Evolutionary conservation across 2,888 invertebrate genomes (phyloP), one percentile per base, ranked within the genome.

Genomic region (Microchrysa polita): DNA sequence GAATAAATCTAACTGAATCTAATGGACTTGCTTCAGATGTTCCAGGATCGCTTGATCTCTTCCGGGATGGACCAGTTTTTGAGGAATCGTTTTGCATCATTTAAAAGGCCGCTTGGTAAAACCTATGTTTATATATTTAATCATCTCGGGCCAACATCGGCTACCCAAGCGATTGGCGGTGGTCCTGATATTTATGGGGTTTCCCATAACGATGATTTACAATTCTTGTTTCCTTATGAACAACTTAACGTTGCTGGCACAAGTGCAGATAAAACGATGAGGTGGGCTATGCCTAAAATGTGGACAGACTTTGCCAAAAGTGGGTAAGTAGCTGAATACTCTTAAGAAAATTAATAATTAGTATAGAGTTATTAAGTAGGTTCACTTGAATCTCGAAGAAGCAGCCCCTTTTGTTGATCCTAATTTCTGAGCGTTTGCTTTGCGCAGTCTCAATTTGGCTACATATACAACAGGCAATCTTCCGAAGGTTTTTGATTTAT

Each of bases 71-170:
- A 57, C 18, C 20, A 20, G 1, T 57, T 22, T 57, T 22, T 57
- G 12, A n/a, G 57, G 12, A 18, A 57, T 22, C 18, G 57, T 7
- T 57, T 57, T 9, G 2, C 48, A 4, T 18, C 18, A 7, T 1
- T 18, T 1, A n/a, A 12, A 48, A 9, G 34, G 10, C 10, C 18
- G 20, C 5, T 57, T 12, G 59, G 14, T 0, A 5, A 7, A 59
- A 59, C 59, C 14, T 59, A 59, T 2, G 9, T 59, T 23, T 59
- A 59, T 23, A 7, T 59, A n/a, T 59, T 59, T n/a, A n/a, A 59
- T 12, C 59, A 59, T 12, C 22, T 12, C 22, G 59, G 59, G 12
- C 27, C 59, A n/a, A 59, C 20, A 59, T 59, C 59, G 10, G 10
- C 23, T 20, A 57, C 20, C 10, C 10, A 18, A 16, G 2, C 2